Conservation (phyloP, 2,888 invertebrate genomes). For the Prenolepis imparis region DNA sequence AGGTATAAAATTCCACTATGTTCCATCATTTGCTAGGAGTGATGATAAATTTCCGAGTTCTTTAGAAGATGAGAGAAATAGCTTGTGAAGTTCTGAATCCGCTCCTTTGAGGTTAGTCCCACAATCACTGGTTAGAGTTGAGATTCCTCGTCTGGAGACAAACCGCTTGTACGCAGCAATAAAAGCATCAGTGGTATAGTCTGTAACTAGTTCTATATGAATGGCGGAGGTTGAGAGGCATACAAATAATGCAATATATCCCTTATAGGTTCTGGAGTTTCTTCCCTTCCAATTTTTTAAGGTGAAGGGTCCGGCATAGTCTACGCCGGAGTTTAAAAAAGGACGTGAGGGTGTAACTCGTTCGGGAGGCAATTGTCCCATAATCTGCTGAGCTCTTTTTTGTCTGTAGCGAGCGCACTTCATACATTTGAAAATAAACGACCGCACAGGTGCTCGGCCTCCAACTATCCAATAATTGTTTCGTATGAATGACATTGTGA, state of each 20-base stretch:
- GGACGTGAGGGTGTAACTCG: not conserved
- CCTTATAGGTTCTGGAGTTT: not conserved
- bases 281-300: not conserved
- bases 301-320: constrained; percentile 2
- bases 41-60: no score
- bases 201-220: constrained; percentile 20
- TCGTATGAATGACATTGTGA: not conserved
- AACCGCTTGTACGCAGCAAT: constrained; percentile 28
- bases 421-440: not conserved
- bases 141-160: not conserved
- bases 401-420: not conserved
- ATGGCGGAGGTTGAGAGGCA: constrained; percentile 8
- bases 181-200: not conserved
- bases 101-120: constrained; percentile 3
- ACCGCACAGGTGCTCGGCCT: not conserved
- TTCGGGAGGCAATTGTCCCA: not conserved
- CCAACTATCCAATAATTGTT: not conserved
- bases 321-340: not conserved
- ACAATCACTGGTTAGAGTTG: not conserved
- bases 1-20: no score
- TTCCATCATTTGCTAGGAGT: no score
- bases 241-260: not conserved
- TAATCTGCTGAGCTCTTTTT: not conserved
- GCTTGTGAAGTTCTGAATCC: not conserved
- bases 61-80: not conserved